Conservation (phyloP, 2,797 vertebrate species). For the Myoxocephalus aenaeus region DNA sequence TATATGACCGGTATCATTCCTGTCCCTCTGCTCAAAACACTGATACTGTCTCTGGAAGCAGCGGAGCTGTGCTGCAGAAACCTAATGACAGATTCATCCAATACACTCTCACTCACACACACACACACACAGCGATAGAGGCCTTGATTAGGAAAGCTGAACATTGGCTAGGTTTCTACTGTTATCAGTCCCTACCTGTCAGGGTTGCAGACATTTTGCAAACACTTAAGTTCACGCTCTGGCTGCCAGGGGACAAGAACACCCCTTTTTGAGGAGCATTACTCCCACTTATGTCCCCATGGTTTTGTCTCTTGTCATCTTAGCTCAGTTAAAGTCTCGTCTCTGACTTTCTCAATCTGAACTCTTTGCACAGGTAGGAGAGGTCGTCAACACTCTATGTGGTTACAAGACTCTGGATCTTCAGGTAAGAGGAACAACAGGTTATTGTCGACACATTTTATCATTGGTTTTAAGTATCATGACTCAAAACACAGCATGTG, state of each 20-base stretch:
- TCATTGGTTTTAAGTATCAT: not conserved
- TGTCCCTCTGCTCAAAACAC: slow-evolving; percentile 18
- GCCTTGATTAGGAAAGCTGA: slow-evolving; percentile 27
- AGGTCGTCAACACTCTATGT: slow-evolving; percentile 90
- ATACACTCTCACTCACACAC: not conserved
- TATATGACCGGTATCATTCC: not conserved
- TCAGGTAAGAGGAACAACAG: slow-evolving; percentile 76
- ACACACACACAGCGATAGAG: slow-evolving; percentile 23
- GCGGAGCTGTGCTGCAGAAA: slow-evolving; percentile 36
- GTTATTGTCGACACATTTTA: not conserved
- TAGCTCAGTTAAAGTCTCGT: slow-evolving; percentile 6
- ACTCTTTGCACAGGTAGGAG: slow-evolving; percentile 82
- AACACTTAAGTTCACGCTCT: slow-evolving; percentile 30
- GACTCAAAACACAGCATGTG: not conserved
- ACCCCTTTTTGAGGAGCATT: not conserved
- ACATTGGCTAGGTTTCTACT: slow-evolving; percentile 21
- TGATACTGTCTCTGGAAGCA: slow-evolving; percentile 36
- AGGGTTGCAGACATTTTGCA: slow-evolving; percentile 14
- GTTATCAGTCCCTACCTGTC: slow-evolving; percentile 54
- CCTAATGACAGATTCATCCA: slow-evolving; percentile 21
- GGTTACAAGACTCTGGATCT: slow-evolving; percentile 86
- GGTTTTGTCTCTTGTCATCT: slow-evolving; percentile 4
- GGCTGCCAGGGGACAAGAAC: slow-evolving; percentile 24
- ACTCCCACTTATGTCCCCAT: not conserved
- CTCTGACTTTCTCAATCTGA: slow-evolving; percentile 27